Evolutionary conservation across 2,888 invertebrate species (phyloP).

Genomic region (Homarus gammarus): DNA sequence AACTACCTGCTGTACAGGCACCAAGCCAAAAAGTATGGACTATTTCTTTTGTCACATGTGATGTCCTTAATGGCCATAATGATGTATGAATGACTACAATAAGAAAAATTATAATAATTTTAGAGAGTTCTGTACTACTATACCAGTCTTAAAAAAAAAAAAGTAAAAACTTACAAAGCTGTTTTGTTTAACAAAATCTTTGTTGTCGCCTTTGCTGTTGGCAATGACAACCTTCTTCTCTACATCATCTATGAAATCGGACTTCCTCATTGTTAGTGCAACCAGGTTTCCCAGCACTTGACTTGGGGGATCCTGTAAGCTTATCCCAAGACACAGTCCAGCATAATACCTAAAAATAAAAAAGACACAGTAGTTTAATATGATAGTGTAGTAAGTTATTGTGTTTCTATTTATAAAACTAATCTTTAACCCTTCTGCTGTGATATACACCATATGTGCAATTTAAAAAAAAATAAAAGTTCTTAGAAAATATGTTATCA

Average conservation of each 20-base stretch:
- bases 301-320: conserved; percentile 33
- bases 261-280: conserved; percentile 34
- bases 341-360: conserved; percentile 39
- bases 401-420: not conserved
- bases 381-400: not conserved
- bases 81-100: too few species aligned
- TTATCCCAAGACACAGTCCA: conserved; percentile 51
- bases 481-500: too few species aligned
- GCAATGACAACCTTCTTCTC: conserved; percentile 35
- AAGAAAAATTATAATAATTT: not conserved
- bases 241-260: conserved; percentile 4
- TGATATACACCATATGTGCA: not conserved
- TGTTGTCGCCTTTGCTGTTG: conserved; percentile 13
- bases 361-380: not conserved
- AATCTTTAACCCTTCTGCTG: not conserved
- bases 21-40: too few species aligned
- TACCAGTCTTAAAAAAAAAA: not conserved
- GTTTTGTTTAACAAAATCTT: conserved; percentile 37
- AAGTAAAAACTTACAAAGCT: conserved; percentile 40
- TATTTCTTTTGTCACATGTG: too few species aligned
- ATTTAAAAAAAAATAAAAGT: not conserved
- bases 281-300: conserved; percentile 49
- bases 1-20: too few species aligned
- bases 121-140: not conserved
- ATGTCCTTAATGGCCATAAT: too few species aligned